Conservation (phyloP, 2,888 invertebrate genomes). For the Gymnoscelis rufifasciata region DNA sequence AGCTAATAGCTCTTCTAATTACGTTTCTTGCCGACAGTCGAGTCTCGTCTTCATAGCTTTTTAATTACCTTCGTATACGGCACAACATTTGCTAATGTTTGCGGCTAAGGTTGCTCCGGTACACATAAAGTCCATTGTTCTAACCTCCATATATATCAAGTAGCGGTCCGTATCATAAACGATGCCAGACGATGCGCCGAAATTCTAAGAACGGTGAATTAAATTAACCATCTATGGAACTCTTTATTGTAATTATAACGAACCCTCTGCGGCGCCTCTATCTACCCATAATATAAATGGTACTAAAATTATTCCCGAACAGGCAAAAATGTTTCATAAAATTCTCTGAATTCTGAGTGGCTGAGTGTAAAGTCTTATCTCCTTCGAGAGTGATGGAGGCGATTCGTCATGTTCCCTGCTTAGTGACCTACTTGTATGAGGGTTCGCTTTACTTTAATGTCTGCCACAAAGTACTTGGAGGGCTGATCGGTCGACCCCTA, state of each 20-base stretch:
- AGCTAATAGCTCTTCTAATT: slow-evolving; percentile 45
- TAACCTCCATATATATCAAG: slow-evolving; percentile 64
- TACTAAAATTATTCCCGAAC: slow-evolving; percentile 18
- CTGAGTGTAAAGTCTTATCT: slow-evolving; percentile 60
- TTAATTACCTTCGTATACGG: slow-evolving; percentile 68
- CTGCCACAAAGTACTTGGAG: slow-evolving; percentile 41
- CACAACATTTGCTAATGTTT: slow-evolving; percentile 66
- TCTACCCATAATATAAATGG: slow-evolving; percentile 10
- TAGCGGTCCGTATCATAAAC: slow-evolving; percentile 67
- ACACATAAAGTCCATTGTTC: slow-evolving; percentile 65
- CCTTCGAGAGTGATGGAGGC: slow-evolving; percentile 58
- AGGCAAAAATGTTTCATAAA: slow-evolving; percentile 44
- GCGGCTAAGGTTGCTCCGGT: slow-evolving; percentile 58
- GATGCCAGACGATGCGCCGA: slow-evolving; percentile 47
- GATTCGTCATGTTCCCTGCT: slow-evolving; percentile 66
- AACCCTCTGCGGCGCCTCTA: slow-evolving; percentile 27
- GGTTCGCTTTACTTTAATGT: slow-evolving; percentile 45
- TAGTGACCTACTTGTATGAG: slow-evolving; percentile 60
- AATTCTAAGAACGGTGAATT: slow-evolving; percentile 67
- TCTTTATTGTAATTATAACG: slow-evolving; percentile 46
- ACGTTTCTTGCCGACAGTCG: slow-evolving; percentile 38
- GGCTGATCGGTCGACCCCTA: slow-evolving; percentile 41
- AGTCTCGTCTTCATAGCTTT: slow-evolving; percentile 57
- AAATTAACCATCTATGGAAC: slow-evolving; percentile 53
- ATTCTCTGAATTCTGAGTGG: slow-evolving; percentile 38